A percentile compares a stretch with the other conserved stretches of the same genome.
Conservation (phyloP, 2,113 vertebrate species). For the Sebastes schlegelii region DNA sequence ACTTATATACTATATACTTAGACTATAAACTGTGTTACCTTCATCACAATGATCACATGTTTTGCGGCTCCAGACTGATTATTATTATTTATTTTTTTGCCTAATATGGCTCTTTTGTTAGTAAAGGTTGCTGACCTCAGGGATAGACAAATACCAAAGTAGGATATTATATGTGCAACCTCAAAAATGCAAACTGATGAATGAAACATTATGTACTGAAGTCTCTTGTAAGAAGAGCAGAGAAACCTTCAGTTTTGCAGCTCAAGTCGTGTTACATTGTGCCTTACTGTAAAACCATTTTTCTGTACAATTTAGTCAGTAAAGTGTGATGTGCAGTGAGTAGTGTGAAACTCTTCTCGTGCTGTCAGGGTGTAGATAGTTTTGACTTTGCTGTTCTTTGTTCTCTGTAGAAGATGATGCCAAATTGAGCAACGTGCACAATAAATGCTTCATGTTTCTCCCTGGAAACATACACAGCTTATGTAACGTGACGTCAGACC, state of each 20-base stretch:
- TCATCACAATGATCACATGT: too few species aligned
- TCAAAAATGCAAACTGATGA: neutral
- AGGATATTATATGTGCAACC: neutral
- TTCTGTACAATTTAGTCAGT: neutral
- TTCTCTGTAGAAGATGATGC: neutral
- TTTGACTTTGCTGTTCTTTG: neutral
- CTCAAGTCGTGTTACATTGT: neutral
- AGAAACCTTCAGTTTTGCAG: neutral
- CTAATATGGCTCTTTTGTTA: too few species aligned
- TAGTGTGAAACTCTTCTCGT: neutral
- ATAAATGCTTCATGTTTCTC: neutral
- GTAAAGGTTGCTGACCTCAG: too few species aligned
- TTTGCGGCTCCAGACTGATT: too few species aligned
- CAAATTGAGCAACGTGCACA: neutral
- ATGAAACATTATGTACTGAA: neutral
- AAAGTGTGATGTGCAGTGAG: neutral
- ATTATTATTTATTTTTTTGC: too few species aligned
- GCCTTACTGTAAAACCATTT: neutral
- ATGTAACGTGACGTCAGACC: neutral
- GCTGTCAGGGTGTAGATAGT: neutral
- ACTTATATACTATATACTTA: too few species aligned
- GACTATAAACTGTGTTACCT: too few species aligned
- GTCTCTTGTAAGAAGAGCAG: neutral
- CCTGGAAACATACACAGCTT: neutral
- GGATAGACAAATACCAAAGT: neutral